Percentiles rank a stretch among this genome's conserved stretches.
Evolutionary conservation across 2,113 vertebrate species (phyloP).

Genomic region (Peromyscus californicus): DNA sequence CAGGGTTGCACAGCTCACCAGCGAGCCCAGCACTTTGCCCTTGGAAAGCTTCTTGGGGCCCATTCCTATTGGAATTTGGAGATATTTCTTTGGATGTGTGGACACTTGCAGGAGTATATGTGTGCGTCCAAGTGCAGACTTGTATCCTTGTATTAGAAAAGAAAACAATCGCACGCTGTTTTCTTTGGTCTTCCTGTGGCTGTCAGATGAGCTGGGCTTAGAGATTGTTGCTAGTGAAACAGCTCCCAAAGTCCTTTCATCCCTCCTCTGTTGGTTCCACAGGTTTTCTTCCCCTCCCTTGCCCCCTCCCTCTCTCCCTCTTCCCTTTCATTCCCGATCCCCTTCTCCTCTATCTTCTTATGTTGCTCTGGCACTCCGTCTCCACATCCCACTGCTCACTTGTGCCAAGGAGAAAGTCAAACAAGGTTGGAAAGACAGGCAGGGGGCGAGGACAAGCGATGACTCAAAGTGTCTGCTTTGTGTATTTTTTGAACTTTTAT

Average conservation of each 20-base stretch:
- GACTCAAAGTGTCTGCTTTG: neutral
- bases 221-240: neutral
- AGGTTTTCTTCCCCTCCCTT: neutral
- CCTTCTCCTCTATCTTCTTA: neutral
- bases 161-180: neutral
- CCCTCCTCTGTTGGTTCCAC: neutral
- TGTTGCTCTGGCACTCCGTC: neutral
- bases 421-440: neutral
- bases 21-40: neutral
- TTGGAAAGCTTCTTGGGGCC: neutral
- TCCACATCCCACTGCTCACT: neutral
- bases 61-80: neutral
- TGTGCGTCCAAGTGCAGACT: neutral
- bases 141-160: constrained; percentile 23
- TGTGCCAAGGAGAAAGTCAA: neutral
- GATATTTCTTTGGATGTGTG: neutral
- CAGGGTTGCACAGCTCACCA: neutral
- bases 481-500: constrained; percentile 78
- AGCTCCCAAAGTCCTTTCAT: neutral
- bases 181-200: neutral
- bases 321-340: fast-evolving
- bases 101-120: neutral
- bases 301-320: fast-evolving
- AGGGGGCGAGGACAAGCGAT: neutral
- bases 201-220: neutral